A percentile compares a stretch with the other conserved stretches of the same genome.
Conservation (phyloP, 2,888 invertebrate species). For the Eilema sororculum region DNA sequence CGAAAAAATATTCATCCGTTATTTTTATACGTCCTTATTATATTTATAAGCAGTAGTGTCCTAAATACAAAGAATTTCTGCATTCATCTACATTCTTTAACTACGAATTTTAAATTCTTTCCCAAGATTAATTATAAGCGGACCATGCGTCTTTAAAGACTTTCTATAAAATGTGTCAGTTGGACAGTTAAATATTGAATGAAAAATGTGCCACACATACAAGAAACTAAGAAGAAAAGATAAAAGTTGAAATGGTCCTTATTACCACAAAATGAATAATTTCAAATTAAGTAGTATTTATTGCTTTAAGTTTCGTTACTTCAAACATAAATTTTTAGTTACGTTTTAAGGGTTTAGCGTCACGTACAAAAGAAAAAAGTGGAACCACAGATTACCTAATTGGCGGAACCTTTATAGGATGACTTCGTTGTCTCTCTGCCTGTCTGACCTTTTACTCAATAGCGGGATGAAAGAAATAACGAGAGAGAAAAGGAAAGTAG, state of each 20-base stretch:
- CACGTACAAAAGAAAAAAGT: no score
- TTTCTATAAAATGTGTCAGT: conserved; percentile 20
- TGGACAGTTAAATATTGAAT: conserved; percentile 29
- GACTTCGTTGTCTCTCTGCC: no score
- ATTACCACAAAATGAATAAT: background rate
- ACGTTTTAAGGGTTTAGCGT: no score
- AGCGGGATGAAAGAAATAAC: no score
- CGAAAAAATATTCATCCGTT: conserved; percentile 32
- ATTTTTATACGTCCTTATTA: conserved; percentile 44
- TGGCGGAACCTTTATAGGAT: no score
- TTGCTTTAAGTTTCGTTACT: no score
- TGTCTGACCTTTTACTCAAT: no score
- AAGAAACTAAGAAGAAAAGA: no score
- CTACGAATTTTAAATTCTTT: conserved; percentile 30
- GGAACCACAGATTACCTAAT: no score
- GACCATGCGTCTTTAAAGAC: conserved; percentile 9
- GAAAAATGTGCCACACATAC: conserved; percentile 28
- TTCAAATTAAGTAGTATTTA: background rate
- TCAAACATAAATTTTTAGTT: no score
- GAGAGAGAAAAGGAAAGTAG: no score
- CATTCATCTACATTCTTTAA: conserved; percentile 37
- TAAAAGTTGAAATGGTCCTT: conserved; percentile 23
- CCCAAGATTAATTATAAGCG: conserved; percentile 34
- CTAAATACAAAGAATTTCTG: conserved; percentile 43
- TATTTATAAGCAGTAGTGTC: conserved; percentile 45